A percentile compares a stretch with the other conserved stretches of the same genome.
phyloP scores from a whole-genome alignment of 2,113 vertebrate genomes.

The Ailurus styani region DNA sequence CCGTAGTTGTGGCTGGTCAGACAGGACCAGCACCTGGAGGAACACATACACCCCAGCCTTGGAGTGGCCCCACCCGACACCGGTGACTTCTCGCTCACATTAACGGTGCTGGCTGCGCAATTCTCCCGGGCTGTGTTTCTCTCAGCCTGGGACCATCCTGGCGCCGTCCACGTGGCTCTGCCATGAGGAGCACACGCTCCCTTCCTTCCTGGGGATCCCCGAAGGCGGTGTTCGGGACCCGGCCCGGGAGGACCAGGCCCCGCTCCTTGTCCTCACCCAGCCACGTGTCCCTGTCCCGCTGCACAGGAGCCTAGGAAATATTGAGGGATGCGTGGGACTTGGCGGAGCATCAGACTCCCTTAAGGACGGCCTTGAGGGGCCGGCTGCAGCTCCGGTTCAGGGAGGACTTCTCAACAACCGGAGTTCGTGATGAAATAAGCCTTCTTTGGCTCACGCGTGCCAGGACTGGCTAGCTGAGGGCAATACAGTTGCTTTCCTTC shows the following conservation, averaged over 20 bases:
- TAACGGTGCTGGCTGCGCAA: accelerated
- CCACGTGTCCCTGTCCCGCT: not conserved
- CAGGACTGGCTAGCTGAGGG: no score
- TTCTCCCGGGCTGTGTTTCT: no score
- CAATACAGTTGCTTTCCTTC: not conserved
- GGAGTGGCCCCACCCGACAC: accelerated
- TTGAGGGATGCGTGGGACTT: not conserved
- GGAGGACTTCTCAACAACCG: no score
- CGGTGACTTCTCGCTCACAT: not conserved
- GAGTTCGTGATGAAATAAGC: not conserved
- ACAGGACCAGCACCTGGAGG: not conserved
- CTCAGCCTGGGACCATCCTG: not conserved
- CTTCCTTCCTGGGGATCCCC: not conserved
- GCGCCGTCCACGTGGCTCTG: not conserved
- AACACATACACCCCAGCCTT: no score
- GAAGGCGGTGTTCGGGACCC: accelerated
- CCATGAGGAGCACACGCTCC: accelerated
- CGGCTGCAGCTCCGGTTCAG: accelerated
- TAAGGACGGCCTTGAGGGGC: not conserved
- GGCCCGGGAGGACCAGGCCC: not conserved
- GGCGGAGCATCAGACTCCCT: not conserved
- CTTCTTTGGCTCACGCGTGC: not conserved
- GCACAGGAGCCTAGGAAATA: not conserved
- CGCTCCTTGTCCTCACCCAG: not conserved
- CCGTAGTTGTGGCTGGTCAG: accelerated